A percentile compares a stretch with the other conserved stretches of the same genome.
Evolutionary conservation across 2,113 vertebrate genomes (phyloP).

Genomic region (Thamnophis sirtalis): DNA sequence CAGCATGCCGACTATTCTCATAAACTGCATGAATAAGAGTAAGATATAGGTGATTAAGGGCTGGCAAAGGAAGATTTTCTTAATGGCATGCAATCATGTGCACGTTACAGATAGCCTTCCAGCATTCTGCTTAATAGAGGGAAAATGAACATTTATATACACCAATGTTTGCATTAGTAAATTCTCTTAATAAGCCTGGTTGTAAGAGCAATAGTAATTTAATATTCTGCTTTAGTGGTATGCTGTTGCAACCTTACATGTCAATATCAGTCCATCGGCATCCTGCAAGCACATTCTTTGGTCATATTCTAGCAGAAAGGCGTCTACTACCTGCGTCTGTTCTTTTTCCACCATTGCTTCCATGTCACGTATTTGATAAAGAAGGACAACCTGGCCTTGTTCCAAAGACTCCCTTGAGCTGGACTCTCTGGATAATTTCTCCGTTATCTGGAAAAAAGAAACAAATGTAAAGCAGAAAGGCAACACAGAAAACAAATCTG

Average conservation of each 20-base stretch:
- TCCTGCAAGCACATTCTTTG: not conserved
- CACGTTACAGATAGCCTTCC: not conserved
- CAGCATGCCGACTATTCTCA: not conserved
- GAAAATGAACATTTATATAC: not conserved
- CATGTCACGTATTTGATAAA: slow-evolving; percentile 69
- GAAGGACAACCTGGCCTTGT: slow-evolving; percentile 62
- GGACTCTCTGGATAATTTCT: slow-evolving; percentile 66
- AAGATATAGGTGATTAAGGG: not conserved
- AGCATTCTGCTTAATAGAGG: not conserved
- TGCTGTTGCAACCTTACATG: not conserved
- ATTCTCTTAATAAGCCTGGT: not conserved
- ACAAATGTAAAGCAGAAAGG: not conserved
- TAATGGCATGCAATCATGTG: not conserved
- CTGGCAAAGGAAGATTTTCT: not conserved
- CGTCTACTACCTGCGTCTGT: slow-evolving; percentile 61
- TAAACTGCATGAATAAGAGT: not conserved
- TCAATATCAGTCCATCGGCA: not conserved
- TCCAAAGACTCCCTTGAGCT: slow-evolving; percentile 56
- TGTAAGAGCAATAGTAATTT: not conserved
- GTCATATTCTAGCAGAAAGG: not conserved
- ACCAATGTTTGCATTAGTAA: not conserved
- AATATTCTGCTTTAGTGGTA: not conserved
- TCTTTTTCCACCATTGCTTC: slow-evolving; percentile 64
- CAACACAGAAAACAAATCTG: not conserved
- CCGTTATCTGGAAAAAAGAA: slow-evolving; percentile 60